Evolutionary conservation across 2,113 vertebrate genomes (phyloP).

Genomic region (Psophia crepitans): DNA sequence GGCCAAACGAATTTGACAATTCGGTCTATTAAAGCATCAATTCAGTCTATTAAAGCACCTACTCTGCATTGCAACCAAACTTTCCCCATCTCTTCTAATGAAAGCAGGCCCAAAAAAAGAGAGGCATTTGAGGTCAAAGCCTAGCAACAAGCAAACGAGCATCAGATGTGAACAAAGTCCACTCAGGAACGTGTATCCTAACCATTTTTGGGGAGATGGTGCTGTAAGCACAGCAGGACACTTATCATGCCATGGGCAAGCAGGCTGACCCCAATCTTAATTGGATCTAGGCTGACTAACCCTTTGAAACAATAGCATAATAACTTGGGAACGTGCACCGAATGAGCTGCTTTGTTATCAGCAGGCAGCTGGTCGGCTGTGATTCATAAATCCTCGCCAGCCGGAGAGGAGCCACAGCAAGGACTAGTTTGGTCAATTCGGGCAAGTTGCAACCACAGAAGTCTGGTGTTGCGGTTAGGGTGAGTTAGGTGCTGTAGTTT

Average conservation of each 20-base stretch:
- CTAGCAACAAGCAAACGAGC: not conserved
- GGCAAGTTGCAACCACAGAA: accelerated
- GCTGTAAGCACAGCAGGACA: not conserved
- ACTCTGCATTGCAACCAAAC: not conserved
- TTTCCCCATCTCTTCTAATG: not conserved
- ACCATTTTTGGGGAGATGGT: not conserved
- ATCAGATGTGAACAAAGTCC: not conserved
- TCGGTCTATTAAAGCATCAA: too few relatives aligned
- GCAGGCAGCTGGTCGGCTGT: not conserved
- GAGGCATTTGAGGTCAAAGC: not conserved
- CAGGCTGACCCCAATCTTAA: slow-evolving; percentile 4
- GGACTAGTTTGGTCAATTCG: not conserved
- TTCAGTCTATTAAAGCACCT: not conserved
- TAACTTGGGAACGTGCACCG: not conserved
- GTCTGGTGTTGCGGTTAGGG: accelerated
- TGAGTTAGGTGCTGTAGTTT: not conserved
- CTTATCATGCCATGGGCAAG: not conserved
- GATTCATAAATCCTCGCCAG: not conserved
- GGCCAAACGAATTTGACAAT: accelerated
- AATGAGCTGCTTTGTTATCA: not conserved
- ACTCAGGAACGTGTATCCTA: not conserved
- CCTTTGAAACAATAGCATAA: not conserved
- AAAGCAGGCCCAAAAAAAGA: not conserved
- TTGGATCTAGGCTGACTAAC: not conserved
- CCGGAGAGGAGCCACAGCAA: not conserved